phyloP scores from a whole-genome alignment of 23 tunicate genomes.

The Styela plicata region DNA sequence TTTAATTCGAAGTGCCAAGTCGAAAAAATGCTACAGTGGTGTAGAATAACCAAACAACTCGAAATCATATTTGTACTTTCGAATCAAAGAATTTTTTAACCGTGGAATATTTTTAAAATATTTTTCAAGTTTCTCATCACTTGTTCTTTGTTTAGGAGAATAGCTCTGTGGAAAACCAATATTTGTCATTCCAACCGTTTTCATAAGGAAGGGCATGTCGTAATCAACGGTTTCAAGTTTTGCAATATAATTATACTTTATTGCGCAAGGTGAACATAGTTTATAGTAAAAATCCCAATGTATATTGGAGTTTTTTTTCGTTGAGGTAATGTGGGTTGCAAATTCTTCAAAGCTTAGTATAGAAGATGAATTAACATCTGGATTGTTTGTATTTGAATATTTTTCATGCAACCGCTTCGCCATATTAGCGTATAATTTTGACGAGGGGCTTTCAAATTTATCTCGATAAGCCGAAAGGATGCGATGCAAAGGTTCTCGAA shows the following conservation, averaged over 20 bases:
- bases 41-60: slow-evolving; percentile 18
- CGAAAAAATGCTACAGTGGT: background rate
- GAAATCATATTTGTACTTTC: slow-evolving; percentile 23
- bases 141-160: background rate
- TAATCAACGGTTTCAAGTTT: slow-evolving; percentile 16
- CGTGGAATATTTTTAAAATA: background rate
- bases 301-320: background rate
- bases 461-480: slow-evolving; percentile 21
- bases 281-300: slow-evolving; percentile 14
- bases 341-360: slow-evolving; percentile 3
- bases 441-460: background rate
- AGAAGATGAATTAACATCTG: background rate
- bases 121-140: background rate
- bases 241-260: slow-evolving; percentile 24
- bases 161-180: background rate
- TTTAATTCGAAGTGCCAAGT: background rate
- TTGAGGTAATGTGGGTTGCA: background rate
- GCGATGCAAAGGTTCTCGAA: slow-evolving; percentile 21
- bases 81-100: background rate
- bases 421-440: background rate
- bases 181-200: background rate
- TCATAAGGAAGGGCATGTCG: background rate
- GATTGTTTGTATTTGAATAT: background rate
- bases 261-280: slow-evolving; percentile 25
- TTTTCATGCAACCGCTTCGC: background rate